Conservation (phyloP, 2,888 invertebrate species). For the Aproaerema taeniolella region DNA sequence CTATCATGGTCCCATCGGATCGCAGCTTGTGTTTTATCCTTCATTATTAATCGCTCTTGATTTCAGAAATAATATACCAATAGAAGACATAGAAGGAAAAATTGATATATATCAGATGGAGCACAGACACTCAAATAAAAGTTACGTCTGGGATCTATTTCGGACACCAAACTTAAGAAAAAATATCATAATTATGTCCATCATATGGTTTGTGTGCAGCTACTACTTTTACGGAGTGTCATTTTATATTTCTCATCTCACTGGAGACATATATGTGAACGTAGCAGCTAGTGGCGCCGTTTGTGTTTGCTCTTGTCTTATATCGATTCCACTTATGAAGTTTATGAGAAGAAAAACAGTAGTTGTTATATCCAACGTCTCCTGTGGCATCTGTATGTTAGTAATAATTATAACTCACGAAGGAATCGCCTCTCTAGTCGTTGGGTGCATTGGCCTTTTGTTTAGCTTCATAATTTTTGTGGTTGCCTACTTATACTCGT, state of each 20-base stretch:
- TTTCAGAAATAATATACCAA: constrained; percentile 57
- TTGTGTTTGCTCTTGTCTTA: constrained; percentile 73
- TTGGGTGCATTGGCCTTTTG: constrained; percentile 85
- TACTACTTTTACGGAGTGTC: constrained; percentile 86
- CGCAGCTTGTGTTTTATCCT: too few relatives aligned
- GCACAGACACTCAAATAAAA: constrained; percentile 28
- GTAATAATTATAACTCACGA: constrained; percentile 75
- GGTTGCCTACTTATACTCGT: constrained; percentile 87
- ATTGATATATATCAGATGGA: constrained; percentile 49
- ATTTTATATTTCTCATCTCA: constrained; percentile 85
- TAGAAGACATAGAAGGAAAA: constrained; percentile 49
- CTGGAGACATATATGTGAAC: constrained; percentile 87
- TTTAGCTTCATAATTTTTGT: constrained; percentile 88
- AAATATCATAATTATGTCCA: constrained; percentile 83
- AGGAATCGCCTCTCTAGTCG: constrained; percentile 62
- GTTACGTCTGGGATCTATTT: constrained; percentile 80
- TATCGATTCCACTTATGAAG: constrained; percentile 80
- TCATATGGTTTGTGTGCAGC: constrained; percentile 87
- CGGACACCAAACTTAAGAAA: constrained; percentile 80
- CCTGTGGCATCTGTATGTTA: constrained; percentile 79
- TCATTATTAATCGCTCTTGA: too few relatives aligned
- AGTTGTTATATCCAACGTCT: constrained; percentile 74
- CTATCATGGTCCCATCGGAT: too few relatives aligned
- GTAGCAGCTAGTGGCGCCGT: constrained; percentile 84
- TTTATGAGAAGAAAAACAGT: constrained; percentile 80